Conservation (phyloP, 2,888 invertebrate species). For the Colostygia pectinataria region DNA sequence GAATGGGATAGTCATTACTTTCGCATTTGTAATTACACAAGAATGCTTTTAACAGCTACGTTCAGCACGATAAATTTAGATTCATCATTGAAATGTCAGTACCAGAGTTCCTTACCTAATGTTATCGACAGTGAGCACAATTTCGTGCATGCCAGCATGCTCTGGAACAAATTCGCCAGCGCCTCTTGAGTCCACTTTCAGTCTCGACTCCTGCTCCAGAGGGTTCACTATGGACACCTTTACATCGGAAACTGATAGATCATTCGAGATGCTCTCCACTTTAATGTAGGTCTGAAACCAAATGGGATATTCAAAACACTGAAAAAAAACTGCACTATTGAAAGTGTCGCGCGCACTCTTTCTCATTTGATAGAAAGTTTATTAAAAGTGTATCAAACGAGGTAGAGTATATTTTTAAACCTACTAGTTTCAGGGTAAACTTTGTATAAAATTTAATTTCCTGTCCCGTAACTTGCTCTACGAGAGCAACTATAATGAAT, state of each 20-base stretch:
- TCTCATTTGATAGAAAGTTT: neutral
- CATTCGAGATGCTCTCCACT: conserved; percentile 87
- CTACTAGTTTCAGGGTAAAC: conserved; percentile 11
- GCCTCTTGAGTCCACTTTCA: conserved; percentile 87
- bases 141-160: conserved; percentile 96
- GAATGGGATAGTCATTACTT: no score
- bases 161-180: conserved; percentile 93
- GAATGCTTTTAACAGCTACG: no score
- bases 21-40: no score
- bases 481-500: conserved; percentile 28
- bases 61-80: no score
- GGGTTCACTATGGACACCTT: conserved; percentile 91
- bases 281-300: conserved; percentile 81
- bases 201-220: conserved; percentile 85
- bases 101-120: conserved; percentile 73
- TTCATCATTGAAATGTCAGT: no score
- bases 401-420: conserved; percentile 8
- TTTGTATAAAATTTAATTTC: conserved; percentile 32
- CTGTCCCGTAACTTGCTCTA: conserved; percentile 25
- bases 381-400: neutral
- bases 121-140: conserved; percentile 85
- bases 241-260: conserved; percentile 88
- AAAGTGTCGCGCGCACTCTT: neutral
- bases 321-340: neutral
- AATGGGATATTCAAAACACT: no score